A percentile compares a stretch with the other conserved stretches of the same genome.
These are phyloP conservation scores for Stichodactyla helianthus DNA, from an alignment of 64 coral and sea anemone species.

Conservation along the genomic window DNA sequence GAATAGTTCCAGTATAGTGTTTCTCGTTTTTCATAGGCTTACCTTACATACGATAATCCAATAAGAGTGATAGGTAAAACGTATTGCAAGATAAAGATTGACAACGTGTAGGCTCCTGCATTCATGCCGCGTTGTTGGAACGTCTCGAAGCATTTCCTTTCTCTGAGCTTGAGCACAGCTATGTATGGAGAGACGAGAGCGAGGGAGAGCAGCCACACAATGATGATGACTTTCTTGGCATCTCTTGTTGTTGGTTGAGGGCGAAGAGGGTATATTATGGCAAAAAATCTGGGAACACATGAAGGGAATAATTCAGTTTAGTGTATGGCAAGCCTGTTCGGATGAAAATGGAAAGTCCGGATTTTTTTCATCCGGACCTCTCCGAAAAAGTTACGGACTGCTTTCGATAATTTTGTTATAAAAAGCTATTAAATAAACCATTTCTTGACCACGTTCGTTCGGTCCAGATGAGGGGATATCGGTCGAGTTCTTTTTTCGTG, in stretches of 20 bases:
- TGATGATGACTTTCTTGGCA: conserved; percentile 76
- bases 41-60: conserved; percentile 92
- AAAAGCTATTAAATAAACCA: too few relatives aligned
- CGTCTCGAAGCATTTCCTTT: conserved; percentile 30
- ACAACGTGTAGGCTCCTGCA: conserved; percentile 59
- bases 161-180: conserved; percentile 44
- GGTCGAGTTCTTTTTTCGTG: too few relatives aligned
- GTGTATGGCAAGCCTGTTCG: too few relatives aligned
- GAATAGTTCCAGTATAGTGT: not conserved
- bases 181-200: conserved; percentile 81
- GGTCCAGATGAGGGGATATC: too few relatives aligned
- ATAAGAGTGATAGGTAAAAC: conserved; percentile 81
- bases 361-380: too few relatives aligned
- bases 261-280: conserved; percentile 75
- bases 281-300: conserved; percentile 54
- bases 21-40: not conserved
- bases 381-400: too few relatives aligned
- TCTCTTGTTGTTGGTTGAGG: conserved; percentile 70
- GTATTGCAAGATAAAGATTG: conserved; percentile 81
- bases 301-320: not conserved
- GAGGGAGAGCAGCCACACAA: conserved; percentile 69
- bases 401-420: too few relatives aligned
- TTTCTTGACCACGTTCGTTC: too few relatives aligned
- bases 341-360: too few relatives aligned
- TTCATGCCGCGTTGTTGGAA: conserved; percentile 71